These are phyloP conservation scores for Microctonus brassicae DNA, from an alignment of 2,888 invertebrate genomes.

Conservation along the genomic window DNA sequence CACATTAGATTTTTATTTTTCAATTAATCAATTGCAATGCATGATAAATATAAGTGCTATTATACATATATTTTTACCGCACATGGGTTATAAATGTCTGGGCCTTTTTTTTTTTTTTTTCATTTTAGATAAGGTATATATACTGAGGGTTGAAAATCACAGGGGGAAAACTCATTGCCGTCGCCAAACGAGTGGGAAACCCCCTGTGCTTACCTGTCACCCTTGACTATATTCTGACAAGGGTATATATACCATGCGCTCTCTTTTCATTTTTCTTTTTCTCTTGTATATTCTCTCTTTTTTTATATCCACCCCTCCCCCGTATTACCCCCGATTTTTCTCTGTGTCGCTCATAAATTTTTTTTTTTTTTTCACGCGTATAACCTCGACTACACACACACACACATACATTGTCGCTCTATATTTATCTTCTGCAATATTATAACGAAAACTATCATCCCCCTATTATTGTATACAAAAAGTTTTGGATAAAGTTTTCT, in stretches of 20 bases:
- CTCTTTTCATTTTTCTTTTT: background rate
- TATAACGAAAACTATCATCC: conserved; percentile 7
- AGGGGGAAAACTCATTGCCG: conserved; percentile 41
- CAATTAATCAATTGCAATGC: background rate
- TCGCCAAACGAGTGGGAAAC: background rate
- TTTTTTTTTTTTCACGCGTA: background rate
- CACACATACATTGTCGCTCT: background rate
- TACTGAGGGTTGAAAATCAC: conserved; percentile 8
- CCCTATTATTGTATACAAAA: background rate
- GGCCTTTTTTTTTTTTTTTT: conserved; percentile 10
- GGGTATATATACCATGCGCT: conserved; percentile 52
- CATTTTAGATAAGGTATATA: background rate
- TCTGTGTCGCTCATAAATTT: conserved; percentile 1
- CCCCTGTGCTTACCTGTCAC: conserved; percentile 63
- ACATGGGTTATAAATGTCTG: conserved; percentile 39
- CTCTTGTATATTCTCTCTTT: background rate
- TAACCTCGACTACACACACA: background rate
- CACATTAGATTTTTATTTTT: background rate
- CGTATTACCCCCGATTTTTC: conserved; percentile 14
- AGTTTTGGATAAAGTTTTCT: background rate
- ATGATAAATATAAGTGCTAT: background rate
- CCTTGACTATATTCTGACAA: conserved; percentile 65
- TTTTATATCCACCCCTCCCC: conserved; percentile 2
- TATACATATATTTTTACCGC: conserved; percentile 11
- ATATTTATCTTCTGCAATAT: background rate